phyloP scores from a whole-genome alignment of 37 sponge, comb jelly and placozoan species.

The Haliclona indistincta region DNA sequence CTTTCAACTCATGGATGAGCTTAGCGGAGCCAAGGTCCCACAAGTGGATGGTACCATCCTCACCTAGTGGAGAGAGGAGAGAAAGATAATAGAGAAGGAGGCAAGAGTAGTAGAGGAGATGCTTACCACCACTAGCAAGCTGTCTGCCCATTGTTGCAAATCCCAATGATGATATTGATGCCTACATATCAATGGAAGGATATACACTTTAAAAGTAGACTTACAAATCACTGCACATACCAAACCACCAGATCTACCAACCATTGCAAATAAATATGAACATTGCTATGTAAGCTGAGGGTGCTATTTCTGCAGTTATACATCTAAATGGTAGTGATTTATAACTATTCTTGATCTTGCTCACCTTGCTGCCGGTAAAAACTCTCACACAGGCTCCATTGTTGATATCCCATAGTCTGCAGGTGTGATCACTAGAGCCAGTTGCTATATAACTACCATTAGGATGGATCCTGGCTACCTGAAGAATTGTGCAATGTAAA shows the following conservation, averaged over 20 bases:
- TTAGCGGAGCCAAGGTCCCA: constrained; percentile 61
- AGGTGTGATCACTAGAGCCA: constrained; percentile 72
- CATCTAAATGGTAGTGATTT: neutral
- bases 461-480: constrained; percentile 73
- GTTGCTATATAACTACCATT: constrained; percentile 86
- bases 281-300: too few relatives aligned
- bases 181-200: constrained; percentile 15
- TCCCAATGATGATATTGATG: constrained; percentile 29
- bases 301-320: neutral
- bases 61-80: constrained; percentile 24
- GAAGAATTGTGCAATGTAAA: neutral
- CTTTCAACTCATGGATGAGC: constrained; percentile 29
- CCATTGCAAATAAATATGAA: neutral
- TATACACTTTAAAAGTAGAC: neutral
- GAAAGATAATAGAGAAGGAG: neutral
- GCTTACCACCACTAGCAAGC: constrained; percentile 52
- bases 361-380: constrained; percentile 57
- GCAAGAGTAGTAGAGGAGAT: neutral
- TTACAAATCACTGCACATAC: too few relatives aligned
- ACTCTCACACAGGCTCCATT: constrained; percentile 80
- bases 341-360: neutral
- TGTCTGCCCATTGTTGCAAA: constrained; percentile 70
- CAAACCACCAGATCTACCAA: neutral
- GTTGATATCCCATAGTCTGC: constrained; percentile 85
- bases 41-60: constrained; percentile 40